Percentiles rank a stretch among this genome's conserved stretches.
Evolutionary conservation across 2,888 invertebrate genomes (phyloP).

Genomic region (Synanthedon formicaeformis): DNA sequence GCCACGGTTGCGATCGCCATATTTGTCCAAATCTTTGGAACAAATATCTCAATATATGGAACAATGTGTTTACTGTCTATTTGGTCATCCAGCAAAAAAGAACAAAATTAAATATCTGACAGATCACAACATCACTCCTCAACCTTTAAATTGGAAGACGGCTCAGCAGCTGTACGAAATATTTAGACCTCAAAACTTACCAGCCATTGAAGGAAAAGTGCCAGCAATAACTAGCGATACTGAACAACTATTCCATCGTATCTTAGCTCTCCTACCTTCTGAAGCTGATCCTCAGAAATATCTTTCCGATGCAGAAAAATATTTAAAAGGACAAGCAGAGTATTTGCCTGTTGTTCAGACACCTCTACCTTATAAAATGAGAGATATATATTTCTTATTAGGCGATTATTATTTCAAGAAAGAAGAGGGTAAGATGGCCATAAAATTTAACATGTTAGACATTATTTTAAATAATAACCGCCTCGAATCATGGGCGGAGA

Average conservation of each 20-base stretch:
- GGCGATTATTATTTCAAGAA: constrained; percentile 95
- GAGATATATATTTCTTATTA: constrained; percentile 88
- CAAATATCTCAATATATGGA: constrained; percentile 84
- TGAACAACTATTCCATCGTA: constrained; percentile 78
- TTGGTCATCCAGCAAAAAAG: constrained; percentile 82
- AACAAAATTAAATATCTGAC: constrained; percentile 70
- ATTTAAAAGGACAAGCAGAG: constrained; percentile 73
- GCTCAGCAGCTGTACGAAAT: constrained; percentile 84
- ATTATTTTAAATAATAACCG: constrained; percentile 82
- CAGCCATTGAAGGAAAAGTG: constrained; percentile 82
- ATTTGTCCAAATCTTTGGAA: constrained; percentile 73
- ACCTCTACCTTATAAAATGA: constrained; percentile 71
- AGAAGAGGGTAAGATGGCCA: constrained; percentile 79
- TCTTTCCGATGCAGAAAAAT: constrained; percentile 74
- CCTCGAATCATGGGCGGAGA: constrained; percentile 93
- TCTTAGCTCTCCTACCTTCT: constrained; percentile 76
- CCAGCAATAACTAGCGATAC: constrained; percentile 87
- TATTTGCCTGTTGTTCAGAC: constrained; percentile 67
- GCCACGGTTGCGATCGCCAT: constrained; percentile 76
- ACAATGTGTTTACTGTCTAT: constrained; percentile 86
- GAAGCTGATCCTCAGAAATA: constrained; percentile 76
- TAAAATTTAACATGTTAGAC: constrained; percentile 86
- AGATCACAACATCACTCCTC: constrained; percentile 81
- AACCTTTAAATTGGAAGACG: constrained; percentile 78
- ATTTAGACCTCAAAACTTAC: constrained; percentile 82